Base-by-base conservation (phyloP, 2,888 invertebrate genomes). In the Troides helena region DNA sequence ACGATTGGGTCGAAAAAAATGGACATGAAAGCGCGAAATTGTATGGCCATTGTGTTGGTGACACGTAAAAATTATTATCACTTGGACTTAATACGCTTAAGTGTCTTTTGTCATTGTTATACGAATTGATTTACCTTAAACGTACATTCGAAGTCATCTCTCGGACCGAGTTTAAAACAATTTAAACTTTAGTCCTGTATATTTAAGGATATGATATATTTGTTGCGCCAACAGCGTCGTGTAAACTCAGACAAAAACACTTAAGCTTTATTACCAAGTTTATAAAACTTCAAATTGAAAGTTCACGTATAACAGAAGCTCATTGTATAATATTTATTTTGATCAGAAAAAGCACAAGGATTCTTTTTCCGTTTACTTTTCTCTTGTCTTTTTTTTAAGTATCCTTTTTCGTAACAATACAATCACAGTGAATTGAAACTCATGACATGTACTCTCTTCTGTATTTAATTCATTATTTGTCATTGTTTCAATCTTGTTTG, bases 1-100 rank as follows among this genome's bases (percentile, higher is more conserved):
- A 75, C 76, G 75, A 80, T 80, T 78, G 73, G 78, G 77, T 77
- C 76, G 77, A 77, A 74, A 78, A 75, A 78, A 58, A 75, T 80
- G 72, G 78, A 74, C 76, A 76, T 77, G 82, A 80, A 79, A 75
- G 80, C 80, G 79, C 81, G 76, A 84, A 83, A 83, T 85, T 85
- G 83, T 82, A 83, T 80, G 76, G 76, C 71, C 74, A 84, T 86
- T 87, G 85, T 75, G 36, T 85, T 76, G 73, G 66, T 72, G 66
- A 68, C 68, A 75, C 64, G 71, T 68, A 75, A n/a, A 73, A 75
- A 72, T 2, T 58, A 71, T 65, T 65, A 68, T 39, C 72, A 68
- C 68, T 62, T 61, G 50, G 23, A 23, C 63, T 58, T 43, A 46
- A 46, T 25, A 21, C 50, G 63, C 69, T 65, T 73, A 75, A 75